These are phyloP conservation scores for Lophura nycthemera DNA, from an alignment of 2,113 vertebrate species.

Conservation along the genomic window DNA sequence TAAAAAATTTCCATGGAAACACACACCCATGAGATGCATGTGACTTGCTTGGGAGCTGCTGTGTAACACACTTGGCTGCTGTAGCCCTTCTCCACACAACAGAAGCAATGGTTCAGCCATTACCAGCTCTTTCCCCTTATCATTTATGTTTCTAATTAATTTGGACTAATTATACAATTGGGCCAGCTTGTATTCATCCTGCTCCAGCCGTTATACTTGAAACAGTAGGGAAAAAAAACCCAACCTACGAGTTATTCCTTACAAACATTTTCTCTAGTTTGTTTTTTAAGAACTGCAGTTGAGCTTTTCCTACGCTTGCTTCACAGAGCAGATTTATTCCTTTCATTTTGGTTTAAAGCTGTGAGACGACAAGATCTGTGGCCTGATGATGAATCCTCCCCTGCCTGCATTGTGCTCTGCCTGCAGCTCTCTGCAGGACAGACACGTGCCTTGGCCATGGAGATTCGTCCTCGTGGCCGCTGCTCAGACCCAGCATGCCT, in stretches of 20 bases:
- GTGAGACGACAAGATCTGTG: neutral
- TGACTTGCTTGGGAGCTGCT: neutral
- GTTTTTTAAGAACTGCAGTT: neutral
- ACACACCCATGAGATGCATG: neutral
- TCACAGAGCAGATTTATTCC: neutral
- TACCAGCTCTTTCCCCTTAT: neutral
- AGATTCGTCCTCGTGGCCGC: neutral
- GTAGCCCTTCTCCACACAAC: neutral
- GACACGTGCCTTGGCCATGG: rapidly evolving
- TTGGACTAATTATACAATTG: neutral
- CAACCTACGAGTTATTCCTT: neutral
- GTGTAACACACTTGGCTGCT: neutral
- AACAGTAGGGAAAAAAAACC: neutral
- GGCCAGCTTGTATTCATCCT: neutral
- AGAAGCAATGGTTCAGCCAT: neutral
- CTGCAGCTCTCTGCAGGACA: neutral
- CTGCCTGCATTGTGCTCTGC: neutral
- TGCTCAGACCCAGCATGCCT: neutral
- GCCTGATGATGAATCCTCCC: neutral
- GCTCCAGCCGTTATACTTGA: neutral
- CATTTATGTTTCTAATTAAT: neutral
- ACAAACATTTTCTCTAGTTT: neutral
- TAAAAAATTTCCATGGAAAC: constrained; percentile 43
- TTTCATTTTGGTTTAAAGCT: neutral
- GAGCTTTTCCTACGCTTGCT: neutral